These are phyloP conservation scores for Girardinichthys multiradiatus DNA, from an alignment of 2,113 vertebrate species.

Conservation along the genomic window DNA sequence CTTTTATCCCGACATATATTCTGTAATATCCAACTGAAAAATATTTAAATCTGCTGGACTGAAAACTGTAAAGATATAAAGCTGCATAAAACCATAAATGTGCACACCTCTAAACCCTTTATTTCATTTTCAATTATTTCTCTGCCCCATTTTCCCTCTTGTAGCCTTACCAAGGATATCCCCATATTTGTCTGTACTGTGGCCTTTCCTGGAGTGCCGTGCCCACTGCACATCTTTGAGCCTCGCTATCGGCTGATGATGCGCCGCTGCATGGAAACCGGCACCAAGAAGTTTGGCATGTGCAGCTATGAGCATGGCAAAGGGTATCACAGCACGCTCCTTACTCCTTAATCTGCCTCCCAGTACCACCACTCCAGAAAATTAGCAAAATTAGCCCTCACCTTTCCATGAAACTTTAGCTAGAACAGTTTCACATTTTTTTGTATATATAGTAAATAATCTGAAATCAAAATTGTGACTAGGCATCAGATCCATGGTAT, in stretches of 20 bases:
- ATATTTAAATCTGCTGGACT: too few relatives aligned
- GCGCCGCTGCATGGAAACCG: constrained; percentile 90
- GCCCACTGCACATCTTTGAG: constrained; percentile 90
- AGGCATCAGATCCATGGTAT: not conserved
- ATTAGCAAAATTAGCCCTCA: too few relatives aligned
- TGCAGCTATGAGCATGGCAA: constrained; percentile 88
- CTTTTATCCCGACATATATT: too few relatives aligned
- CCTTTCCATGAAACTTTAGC: too few relatives aligned
- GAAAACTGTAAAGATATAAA: too few relatives aligned
- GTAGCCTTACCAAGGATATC: constrained; percentile 86
- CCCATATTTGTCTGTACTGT: constrained; percentile 92
- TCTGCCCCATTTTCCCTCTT: not conserved
- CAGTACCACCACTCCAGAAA: too few relatives aligned
- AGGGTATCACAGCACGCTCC: constrained; percentile 74
- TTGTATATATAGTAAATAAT: not conserved
- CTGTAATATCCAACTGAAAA: too few relatives aligned
- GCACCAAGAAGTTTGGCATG: constrained; percentile 92
- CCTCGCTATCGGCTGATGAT: constrained; percentile 93
- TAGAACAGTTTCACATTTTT: too few relatives aligned
- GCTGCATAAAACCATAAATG: too few relatives aligned
- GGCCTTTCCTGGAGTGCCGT: constrained; percentile 87
- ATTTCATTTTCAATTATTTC: not conserved
- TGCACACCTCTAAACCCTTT: too few relatives aligned
- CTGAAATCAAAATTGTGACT: not conserved
- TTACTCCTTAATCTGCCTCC: too few relatives aligned